A percentile compares a stretch with the other conserved stretches of the same genome.
These are phyloP conservation scores for Nasua narica DNA, from an alignment of 2,797 vertebrate species.

Conservation along the genomic window DNA sequence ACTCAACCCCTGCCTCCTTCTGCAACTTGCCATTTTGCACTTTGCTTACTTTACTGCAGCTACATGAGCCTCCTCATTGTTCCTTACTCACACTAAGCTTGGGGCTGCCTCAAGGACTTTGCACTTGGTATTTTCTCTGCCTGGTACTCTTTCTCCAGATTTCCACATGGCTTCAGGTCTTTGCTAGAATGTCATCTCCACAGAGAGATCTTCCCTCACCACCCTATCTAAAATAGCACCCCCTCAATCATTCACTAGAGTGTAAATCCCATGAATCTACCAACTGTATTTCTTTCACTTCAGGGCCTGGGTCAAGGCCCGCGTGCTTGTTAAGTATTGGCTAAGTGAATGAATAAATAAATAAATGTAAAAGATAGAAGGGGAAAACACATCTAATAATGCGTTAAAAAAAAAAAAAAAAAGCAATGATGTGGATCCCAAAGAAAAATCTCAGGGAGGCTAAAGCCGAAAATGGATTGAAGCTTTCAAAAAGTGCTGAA, in stretches of 20 bases:
- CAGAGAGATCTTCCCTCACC: not conserved
- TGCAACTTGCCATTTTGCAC: not conserved
- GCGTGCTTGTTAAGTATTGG: not conserved
- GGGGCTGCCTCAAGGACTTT: not conserved
- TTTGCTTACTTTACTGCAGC: not conserved
- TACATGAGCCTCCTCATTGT: not conserved
- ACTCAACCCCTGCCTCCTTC: not conserved
- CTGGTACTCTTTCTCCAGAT: not conserved
- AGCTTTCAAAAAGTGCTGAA: constrained; percentile 12
- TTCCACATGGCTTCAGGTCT: not conserved
- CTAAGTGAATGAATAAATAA: not conserved
- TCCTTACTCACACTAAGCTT: not conserved
- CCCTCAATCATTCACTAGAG: not conserved
- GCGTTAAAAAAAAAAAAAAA: not conserved
- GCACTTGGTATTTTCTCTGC: not conserved
- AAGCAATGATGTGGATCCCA: not conserved
- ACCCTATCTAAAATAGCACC: not conserved
- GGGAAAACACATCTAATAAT: not conserved
- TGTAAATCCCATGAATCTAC: not conserved
- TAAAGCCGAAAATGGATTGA: constrained; percentile 26
- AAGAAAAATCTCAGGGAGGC: not conserved
- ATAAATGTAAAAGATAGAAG: not conserved
- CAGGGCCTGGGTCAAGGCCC: not conserved
- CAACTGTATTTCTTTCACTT: not conserved
- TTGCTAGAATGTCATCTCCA: not conserved